phyloP scores from a whole-genome alignment of 2,888 invertebrate species.

The Catocala sponsa region DNA sequence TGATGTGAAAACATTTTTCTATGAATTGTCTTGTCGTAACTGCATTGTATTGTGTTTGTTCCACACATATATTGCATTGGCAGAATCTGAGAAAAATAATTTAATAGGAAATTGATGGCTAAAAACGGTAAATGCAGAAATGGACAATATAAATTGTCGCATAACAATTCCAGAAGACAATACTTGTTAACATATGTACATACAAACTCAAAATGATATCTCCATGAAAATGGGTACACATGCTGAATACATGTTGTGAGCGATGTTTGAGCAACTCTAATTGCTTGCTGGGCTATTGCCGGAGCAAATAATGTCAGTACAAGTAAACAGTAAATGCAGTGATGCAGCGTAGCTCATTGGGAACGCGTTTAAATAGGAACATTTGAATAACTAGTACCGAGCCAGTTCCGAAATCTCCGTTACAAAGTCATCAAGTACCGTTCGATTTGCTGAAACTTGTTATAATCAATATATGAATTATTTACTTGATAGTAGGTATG shows the following conservation, averaged over 20 bases:
- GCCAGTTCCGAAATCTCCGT: slow-evolving; percentile 26
- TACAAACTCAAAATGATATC: slow-evolving; percentile 21
- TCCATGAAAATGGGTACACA: slow-evolving; percentile 33
- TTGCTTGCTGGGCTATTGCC: slow-evolving; percentile 44
- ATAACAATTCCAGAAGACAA: slow-evolving; percentile 18
- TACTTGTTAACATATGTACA: slow-evolving; percentile 17
- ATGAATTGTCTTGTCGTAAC: slow-evolving; percentile 5
- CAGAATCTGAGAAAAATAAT: slow-evolving; percentile 9
- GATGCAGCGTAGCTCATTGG: slow-evolving; percentile 36
- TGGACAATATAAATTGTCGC: slow-evolving; percentile 27
- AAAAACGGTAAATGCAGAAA: slow-evolving; percentile 15
- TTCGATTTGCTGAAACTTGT: slow-evolving; percentile 11
- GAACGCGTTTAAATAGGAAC: slow-evolving; percentile 27
- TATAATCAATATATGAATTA: slow-evolving; percentile 7
- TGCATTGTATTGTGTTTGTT: slow-evolving; percentile 5
- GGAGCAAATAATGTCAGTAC: slow-evolving; percentile 46
- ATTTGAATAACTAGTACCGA: slow-evolving; percentile 28
- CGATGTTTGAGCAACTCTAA: slow-evolving; percentile 36
- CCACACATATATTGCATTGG: slow-evolving; percentile 3
- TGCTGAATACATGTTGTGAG: slow-evolving; percentile 16
- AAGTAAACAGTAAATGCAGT: slow-evolving; percentile 48
- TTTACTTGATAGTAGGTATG: not conserved
- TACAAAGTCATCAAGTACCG: slow-evolving; percentile 27
- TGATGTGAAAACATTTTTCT: slow-evolving; percentile 15
- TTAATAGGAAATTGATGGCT: slow-evolving; percentile 1